Evolutionary conservation across 2,113 vertebrate genomes (phyloP).

Genomic region (Campylomormyrus tamandua): DNA sequence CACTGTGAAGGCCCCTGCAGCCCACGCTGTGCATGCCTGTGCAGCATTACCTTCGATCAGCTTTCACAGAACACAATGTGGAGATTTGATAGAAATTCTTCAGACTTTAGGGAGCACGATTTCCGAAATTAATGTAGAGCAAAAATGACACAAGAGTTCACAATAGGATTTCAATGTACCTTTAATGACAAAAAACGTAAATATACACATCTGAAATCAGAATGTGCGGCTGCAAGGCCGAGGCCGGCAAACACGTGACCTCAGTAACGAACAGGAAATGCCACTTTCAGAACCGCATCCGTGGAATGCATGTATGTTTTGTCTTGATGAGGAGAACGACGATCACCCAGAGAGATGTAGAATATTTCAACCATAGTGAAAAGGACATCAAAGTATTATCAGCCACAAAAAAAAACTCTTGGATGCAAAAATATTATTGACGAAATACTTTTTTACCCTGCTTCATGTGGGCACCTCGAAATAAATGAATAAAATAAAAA

Average conservation of each 20-base stretch:
- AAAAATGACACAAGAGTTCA: neutral
- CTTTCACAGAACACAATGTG: neutral
- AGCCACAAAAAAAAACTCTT: neutral
- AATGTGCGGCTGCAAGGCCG: neutral
- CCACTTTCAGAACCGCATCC: neutral
- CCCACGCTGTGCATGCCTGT: neutral
- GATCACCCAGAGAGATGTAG: neutral
- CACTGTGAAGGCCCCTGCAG: neutral
- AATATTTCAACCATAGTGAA: neutral
- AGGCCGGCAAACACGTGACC: neutral
- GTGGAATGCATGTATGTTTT: neutral
- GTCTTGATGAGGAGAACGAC: neutral
- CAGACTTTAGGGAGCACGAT: neutral
- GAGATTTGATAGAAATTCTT: neutral
- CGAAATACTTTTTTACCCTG: conserved; percentile 5
- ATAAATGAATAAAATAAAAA: neutral
- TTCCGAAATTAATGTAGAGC: neutral
- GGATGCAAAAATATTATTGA: conserved; percentile 8
- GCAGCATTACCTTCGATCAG: neutral
- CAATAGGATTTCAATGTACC: neutral
- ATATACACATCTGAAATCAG: neutral
- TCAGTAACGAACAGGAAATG: neutral
- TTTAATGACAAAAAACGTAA: neutral
- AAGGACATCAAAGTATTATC: neutral
- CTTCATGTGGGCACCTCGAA: neutral